These are phyloP conservation scores for Hormiphora californensis DNA, from an alignment of 37 sponge, comb jelly and placozoan genomes.

Conservation along the genomic window DNA sequence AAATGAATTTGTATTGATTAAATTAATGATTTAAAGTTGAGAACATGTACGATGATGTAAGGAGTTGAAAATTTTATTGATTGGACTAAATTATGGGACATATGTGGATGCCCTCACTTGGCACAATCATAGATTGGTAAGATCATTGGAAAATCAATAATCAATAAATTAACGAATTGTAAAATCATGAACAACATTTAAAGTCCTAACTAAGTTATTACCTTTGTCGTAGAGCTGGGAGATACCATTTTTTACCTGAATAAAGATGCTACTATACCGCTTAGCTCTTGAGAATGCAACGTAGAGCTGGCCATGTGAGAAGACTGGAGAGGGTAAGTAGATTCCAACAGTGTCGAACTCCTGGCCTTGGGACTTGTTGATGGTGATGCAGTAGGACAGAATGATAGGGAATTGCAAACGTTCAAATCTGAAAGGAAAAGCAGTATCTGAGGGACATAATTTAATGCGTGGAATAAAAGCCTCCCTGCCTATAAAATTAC, in stretches of 20 bases:
- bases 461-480: constrained; percentile 50
- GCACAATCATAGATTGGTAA: too few relatives aligned
- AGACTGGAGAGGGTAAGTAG: constrained; percentile 12
- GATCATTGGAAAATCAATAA: too few relatives aligned
- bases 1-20: too few relatives aligned
- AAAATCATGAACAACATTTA: too few relatives aligned
- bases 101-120: too few relatives aligned
- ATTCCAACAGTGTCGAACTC: constrained; percentile 16
- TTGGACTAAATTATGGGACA: too few relatives aligned
- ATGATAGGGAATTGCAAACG: constrained; percentile 37
- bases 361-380: constrained; percentile 54
- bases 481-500: background rate
- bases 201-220: too few relatives aligned
- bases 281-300: constrained; percentile 21
- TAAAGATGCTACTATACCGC: background rate
- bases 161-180: too few relatives aligned
- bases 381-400: constrained; percentile 31
- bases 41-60: too few relatives aligned
- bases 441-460: constrained; percentile 5
- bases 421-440: background rate
- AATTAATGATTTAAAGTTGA: too few relatives aligned
- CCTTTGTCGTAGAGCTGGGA: too few relatives aligned
- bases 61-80: too few relatives aligned
- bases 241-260: background rate
- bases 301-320: constrained; percentile 13